Conservation (phyloP, 1,140 invertebrate species). For the Caenorhabditis remanei region DNA sequence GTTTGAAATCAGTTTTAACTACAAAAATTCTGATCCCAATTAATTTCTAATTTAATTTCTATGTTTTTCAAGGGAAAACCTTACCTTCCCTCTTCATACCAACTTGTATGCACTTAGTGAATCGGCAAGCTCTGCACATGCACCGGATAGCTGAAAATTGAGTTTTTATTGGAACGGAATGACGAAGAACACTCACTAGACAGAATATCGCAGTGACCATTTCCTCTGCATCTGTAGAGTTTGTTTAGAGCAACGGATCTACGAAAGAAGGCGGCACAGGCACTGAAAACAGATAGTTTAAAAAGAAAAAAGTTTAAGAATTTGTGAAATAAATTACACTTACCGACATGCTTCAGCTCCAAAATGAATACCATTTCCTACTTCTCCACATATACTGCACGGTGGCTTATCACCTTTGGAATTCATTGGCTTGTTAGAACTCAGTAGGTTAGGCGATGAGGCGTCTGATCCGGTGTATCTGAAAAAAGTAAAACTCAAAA, state of each 20-base stretch:
- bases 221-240: slow-evolving; percentile 43
- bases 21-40: neutral
- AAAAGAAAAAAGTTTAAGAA: too few relatives aligned
- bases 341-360: slow-evolving; percentile 46
- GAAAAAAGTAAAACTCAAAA: too few relatives aligned
- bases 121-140: slow-evolving; percentile 37
- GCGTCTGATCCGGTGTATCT: too few relatives aligned
- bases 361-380: slow-evolving; percentile 60
- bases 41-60: too few relatives aligned
- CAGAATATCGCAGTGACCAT: slow-evolving; percentile 51
- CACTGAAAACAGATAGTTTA: slow-evolving; percentile 3
- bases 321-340: neutral
- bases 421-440: neutral
- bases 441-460: too few relatives aligned
- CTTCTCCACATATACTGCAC: slow-evolving; percentile 59
- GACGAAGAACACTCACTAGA: slow-evolving; percentile 1
- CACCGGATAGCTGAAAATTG: slow-evolving; percentile 15
- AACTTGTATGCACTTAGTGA: neutral
- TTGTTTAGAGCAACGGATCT: slow-evolving; percentile 57
- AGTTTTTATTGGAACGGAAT: neutral
- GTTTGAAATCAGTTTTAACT: too few relatives aligned
- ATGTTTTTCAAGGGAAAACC: too few relatives aligned
- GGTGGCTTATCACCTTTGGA: neutral
- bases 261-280: slow-evolving; percentile 61
- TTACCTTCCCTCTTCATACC: slow-evolving; percentile 35